Evolutionary conservation across 2,113 vertebrate genomes (phyloP), one percentile per base, ranked within the genome.

Genomic region (Ariopsis seemanni): DNA sequence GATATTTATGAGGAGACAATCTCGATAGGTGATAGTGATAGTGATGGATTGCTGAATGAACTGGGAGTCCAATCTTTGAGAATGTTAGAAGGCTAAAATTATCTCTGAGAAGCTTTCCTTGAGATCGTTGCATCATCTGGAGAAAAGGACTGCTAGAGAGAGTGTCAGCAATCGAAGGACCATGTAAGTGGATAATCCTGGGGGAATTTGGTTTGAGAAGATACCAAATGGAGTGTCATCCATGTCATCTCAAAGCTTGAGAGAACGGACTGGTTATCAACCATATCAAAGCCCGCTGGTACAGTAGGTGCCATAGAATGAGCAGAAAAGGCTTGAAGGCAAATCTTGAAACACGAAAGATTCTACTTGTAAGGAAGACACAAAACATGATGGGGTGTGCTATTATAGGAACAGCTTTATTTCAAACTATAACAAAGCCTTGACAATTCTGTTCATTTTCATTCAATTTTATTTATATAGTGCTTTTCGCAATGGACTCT

Each of bases 211-310:
- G 11, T 52, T 65, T 52, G 20, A 65, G 60, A 67, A 14, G 60
- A 82, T 82, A 67, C 42, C 25, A 52, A 83, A 65, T 65, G n/a
- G 81, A 83, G 42, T 67, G 58, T 9, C 81, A 67, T 83, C 42
- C 1, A 2, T 67, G 62, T 52, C 15, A 65, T 83, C 8, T n/a
- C 22, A 67, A 27, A 58, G 22, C 7, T 34, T 48, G 58, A 83
- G 14, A 14, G 48, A 63, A 63, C 25, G 20, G 34, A 50, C 58
- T 48, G 58, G 30, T 48, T 82, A 48, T 63, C 34, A 82, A 11
- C 9, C 12, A 48, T 62, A 65, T 63, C 60, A 83, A 67, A 25
- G 42, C 11, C 58, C 42, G 57, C 30, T 81, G 9, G 4, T 60
- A 22, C 30, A 42, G 18, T 42, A 1, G 8, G 27, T 30, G n/a